phyloP scores from a whole-genome alignment of 2,113 vertebrate genomes.

The Brienomyrus brachyistius region DNA sequence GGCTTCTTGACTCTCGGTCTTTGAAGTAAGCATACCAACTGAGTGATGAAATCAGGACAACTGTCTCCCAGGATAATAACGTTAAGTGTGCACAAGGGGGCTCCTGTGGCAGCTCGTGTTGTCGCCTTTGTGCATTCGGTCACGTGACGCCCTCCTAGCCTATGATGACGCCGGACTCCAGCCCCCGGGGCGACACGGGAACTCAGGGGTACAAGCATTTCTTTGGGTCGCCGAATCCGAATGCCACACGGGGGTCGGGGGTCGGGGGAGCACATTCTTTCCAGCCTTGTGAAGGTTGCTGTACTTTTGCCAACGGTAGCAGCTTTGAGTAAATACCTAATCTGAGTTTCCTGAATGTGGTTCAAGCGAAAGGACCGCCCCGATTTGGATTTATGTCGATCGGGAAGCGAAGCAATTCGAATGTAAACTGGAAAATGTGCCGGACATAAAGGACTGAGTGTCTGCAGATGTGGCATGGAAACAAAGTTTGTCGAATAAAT shows the following conservation, averaged over 20 bases:
- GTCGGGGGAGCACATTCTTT: not conserved
- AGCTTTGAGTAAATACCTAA: not conserved
- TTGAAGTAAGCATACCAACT: not conserved
- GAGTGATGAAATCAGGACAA: not conserved
- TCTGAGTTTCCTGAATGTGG: not conserved
- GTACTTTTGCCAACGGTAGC: not conserved
- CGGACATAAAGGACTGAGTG: not conserved
- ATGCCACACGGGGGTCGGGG: not conserved
- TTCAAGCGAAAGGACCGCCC: not conserved
- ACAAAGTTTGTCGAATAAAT: not conserved
- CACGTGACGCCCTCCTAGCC: not conserved
- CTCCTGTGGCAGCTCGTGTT: not conserved
- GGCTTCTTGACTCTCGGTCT: not conserved
- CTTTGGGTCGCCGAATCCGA: not conserved
- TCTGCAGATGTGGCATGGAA: not conserved
- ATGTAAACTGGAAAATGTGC: not conserved
- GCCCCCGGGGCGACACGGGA: not conserved
- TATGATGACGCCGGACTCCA: not conserved
- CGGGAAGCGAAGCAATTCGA: not conserved
- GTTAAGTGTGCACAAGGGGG: conserved; percentile 1
- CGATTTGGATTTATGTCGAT: not conserved
- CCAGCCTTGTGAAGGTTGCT: not conserved
- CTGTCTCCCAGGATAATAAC: not conserved
- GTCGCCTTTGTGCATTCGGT: not conserved
- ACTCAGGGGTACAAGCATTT: not conserved